Percentiles rank a stretch among this genome's conserved stretches.
phyloP scores from a whole-genome alignment of 2,797 vertebrate genomes.

The Pelobates cultripes region DNA sequence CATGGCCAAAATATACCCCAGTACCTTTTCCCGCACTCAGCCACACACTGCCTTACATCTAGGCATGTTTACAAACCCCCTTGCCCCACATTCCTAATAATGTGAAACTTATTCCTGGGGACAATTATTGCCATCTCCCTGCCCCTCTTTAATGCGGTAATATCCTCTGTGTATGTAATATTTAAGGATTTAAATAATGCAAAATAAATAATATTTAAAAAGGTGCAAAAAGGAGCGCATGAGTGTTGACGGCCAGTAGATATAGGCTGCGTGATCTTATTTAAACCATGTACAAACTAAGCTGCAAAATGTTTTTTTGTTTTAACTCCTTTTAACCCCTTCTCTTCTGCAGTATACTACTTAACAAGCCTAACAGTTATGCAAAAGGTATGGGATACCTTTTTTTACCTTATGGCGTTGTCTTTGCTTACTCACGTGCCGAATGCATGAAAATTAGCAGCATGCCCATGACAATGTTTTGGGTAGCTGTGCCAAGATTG shows the following conservation, averaged over 20 bases:
- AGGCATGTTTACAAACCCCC: conserved; percentile 42
- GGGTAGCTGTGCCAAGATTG: too few relatives aligned
- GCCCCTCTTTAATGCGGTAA: conserved; percentile 6
- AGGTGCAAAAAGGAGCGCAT: conserved; percentile 63
- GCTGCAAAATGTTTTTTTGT: conserved; percentile 26
- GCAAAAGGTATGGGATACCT: neutral
- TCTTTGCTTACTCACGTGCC: too few relatives aligned
- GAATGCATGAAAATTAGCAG: neutral
- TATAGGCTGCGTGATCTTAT: conserved; percentile 31
- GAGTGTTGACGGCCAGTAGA: conserved; percentile 38
- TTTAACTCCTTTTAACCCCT: conserved; percentile 24
- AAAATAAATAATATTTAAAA: conserved; percentile 67
- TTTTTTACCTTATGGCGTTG: too few relatives aligned
- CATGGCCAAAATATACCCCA: neutral
- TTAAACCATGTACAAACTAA: conserved; percentile 42
- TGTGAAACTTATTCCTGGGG: conserved; percentile 23
- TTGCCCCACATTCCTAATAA: neutral
- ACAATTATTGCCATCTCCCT: neutral
- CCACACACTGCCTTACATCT: conserved; percentile 37
- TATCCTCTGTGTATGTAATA: conserved; percentile 81
- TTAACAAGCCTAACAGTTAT: neutral
- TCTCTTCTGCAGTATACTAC: conserved; percentile 7
- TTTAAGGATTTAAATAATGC: conserved; percentile 75
- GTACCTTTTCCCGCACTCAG: conserved; percentile 20
- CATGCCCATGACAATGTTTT: neutral